Percentiles rank a stretch among this genome's conserved stretches.
These are phyloP conservation scores for Periophthalmus modestus DNA, from an alignment of 2,113 vertebrate species.

Conservation along the genomic window DNA sequence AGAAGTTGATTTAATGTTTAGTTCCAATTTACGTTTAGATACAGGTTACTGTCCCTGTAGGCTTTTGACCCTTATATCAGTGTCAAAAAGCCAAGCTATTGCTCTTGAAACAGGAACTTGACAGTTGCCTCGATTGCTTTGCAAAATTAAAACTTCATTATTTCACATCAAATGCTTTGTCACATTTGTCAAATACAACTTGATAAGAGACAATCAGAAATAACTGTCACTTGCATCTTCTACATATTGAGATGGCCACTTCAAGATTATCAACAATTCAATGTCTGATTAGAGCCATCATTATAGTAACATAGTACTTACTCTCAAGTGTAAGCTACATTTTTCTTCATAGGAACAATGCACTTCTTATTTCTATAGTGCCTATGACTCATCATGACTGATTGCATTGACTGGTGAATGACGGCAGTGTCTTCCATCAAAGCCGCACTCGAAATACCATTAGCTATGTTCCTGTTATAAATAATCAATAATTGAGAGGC, in stretches of 20 bases:
- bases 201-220: not conserved
- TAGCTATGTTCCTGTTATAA: not conserved
- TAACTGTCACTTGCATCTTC: not conserved
- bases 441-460: not conserved
- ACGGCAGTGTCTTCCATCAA: not conserved
- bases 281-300: not conserved
- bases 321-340: not conserved
- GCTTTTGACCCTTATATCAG: too few relatives aligned
- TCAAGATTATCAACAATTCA: not conserved
- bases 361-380: not conserved
- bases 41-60: too few relatives aligned
- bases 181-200: not conserved
- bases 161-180: not conserved
- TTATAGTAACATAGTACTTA: not conserved
- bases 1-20: too few relatives aligned
- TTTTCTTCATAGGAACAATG: not conserved
- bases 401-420: not conserved
- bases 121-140: not conserved
- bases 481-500: constrained; percentile 1
- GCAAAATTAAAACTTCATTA: not conserved
- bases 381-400: not conserved
- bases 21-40: too few relatives aligned
- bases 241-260: not conserved
- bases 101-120: too few relatives aligned
- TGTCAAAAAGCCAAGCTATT: too few relatives aligned